Evolutionary conservation across 2,888 invertebrate genomes (phyloP).

Genomic region (Leucophenga montana): DNA sequence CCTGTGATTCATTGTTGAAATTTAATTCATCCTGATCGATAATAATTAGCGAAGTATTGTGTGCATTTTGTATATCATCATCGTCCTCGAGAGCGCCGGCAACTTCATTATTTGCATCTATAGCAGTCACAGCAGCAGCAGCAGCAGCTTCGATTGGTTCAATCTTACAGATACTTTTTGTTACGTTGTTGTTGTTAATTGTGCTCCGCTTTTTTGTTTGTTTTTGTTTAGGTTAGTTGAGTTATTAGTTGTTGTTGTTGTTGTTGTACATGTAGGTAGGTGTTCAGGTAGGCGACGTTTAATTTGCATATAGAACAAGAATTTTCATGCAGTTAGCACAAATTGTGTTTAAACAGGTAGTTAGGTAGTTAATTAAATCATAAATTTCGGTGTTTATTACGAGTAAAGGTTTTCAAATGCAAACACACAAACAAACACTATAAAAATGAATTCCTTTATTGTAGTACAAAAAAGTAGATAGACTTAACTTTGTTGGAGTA

Average conservation of each 20-base stretch:
- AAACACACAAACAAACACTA: background rate
- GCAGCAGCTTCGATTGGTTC: conserved; percentile 19
- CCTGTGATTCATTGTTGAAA: conserved; percentile 69
- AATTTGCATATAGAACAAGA: conserved; percentile 52
- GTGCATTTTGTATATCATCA: conserved; percentile 30
- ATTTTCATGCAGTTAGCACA: conserved; percentile 68
- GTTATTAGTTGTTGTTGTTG: conserved; percentile 32
- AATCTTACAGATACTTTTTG: conserved; percentile 4
- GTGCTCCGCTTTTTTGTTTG: conserved; percentile 15
- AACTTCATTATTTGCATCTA: conserved; percentile 24
- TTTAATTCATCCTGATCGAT: conserved; percentile 71
- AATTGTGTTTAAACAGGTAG: conserved; percentile 35
- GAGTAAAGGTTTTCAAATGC: conserved; percentile 4
- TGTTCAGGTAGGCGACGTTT: conserved; percentile 48
- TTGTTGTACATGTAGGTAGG: conserved; percentile 31
- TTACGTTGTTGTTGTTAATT: conserved; percentile 15
- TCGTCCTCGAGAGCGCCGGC: conserved; percentile 10
- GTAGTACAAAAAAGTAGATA: too few species aligned
- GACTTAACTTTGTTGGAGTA: too few species aligned
- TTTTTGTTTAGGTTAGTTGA: conserved; percentile 10
- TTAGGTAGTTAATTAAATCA: conserved; percentile 10
- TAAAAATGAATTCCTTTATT: background rate
- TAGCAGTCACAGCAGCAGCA: background rate
- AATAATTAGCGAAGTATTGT: conserved; percentile 66
- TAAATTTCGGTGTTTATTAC: background rate